Base-by-base conservation (phyloP, 2,797 vertebrate species). In the Anomalospiza imberbis region DNA sequence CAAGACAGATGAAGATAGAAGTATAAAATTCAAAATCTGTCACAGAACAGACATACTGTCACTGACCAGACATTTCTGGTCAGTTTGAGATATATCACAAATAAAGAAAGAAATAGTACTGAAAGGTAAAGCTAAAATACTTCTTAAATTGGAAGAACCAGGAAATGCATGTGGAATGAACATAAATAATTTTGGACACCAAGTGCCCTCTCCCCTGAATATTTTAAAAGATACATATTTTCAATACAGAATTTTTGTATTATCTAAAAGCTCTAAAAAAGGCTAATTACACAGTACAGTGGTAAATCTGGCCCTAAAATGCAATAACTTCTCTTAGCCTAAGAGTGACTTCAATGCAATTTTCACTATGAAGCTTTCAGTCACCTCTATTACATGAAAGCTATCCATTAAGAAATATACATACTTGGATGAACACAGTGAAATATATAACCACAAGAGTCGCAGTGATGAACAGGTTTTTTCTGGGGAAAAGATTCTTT, bases 361-460 rank as follows among this genome's bases (percentile, higher is more conserved):
- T 53, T 83, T 63, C 48, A 44, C 28, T 51, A 25, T 16, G 65
- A 71, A 79, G 24, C 7, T 92, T 94, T 90, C 63, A 47, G 26
- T 20, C 44, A 53, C 10, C 10, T 61, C 18, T 44, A 6, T 58
- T 65, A 48, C 12, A 28, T n/a, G 24, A 45, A 91, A 76, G 12
- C 13, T 67, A 32, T 26, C 34, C 47, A 67, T 67, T 72, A 79
- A 83, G 77, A 94, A 95, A 72, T 54, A 54, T 14, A 89, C 97
- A 63, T 97, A 99, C 99, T 98, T 99, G 99, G 63, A 99, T 97
- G 84, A 99, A 99, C 42, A 99, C 98, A 3, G 99, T 99, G 96
- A 99, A 99, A 93, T 99, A 98, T 96, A 99, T 99, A 83, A 99
- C 93, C 44, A 97, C 98, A 45, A 99, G 98, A 47, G 99, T 99